Conservation (phyloP, 2,888 invertebrate genomes). For the Zonitis immaculata region DNA sequence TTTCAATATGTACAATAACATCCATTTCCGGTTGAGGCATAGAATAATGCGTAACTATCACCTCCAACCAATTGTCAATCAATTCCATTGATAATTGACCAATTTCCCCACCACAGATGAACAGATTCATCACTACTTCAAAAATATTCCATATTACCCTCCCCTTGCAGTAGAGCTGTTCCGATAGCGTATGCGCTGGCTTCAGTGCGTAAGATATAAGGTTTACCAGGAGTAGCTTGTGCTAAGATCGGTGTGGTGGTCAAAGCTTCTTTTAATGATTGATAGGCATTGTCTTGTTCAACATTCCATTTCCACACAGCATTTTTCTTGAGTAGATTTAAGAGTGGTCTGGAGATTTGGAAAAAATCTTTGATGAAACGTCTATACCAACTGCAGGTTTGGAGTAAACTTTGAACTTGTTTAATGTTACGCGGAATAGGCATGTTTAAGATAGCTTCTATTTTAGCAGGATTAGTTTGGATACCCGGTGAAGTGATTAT, state of each 20-base stretch:
- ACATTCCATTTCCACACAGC: slow-evolving; percentile 8
- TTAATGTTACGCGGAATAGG: slow-evolving; percentile 21
- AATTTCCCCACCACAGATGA: too few species aligned
- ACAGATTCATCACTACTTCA: too few species aligned
- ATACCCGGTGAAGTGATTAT: slow-evolving; percentile 22
- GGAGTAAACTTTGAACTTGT: slow-evolving; percentile 23
- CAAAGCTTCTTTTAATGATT: slow-evolving; percentile 21
- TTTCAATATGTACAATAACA: too few species aligned
- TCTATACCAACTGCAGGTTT: slow-evolving; percentile 29
- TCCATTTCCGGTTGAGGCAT: too few species aligned
- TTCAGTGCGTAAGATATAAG: slow-evolving; percentile 30
- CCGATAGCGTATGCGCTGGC: slow-evolving; percentile 27
- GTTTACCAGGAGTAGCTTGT: slow-evolving; percentile 21
- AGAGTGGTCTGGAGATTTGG: slow-evolving; percentile 7
- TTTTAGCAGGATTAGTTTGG: slow-evolving; percentile 22
- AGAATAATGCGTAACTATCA: too few species aligned
- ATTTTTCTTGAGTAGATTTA: slow-evolving; percentile 7
- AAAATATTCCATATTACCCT: slow-evolving; percentile 20
- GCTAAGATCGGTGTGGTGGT: slow-evolving; percentile 25
- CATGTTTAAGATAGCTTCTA: slow-evolving; percentile 17
- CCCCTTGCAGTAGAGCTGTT: slow-evolving; percentile 25
- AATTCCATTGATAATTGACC: too few species aligned
- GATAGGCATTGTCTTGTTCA: slow-evolving; percentile 16
- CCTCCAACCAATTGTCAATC: too few species aligned
- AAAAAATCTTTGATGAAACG: slow-evolving; percentile 16